Percentiles rank a stretch among this genome's conserved stretches.
phyloP scores from a whole-genome alignment of 2,113 vertebrate genomes.

The Cervus canadensis region DNA sequence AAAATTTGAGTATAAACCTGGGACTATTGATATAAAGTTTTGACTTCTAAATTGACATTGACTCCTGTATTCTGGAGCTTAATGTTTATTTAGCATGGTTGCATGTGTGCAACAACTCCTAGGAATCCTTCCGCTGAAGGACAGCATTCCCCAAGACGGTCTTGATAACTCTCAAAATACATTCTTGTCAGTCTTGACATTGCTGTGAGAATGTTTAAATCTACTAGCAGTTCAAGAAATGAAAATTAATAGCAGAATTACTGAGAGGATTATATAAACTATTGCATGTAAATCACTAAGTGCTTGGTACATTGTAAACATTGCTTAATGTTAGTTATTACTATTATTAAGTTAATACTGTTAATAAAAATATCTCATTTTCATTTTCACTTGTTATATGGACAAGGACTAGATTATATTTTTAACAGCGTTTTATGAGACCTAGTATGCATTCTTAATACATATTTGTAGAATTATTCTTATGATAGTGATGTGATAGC shows the following conservation, averaged over 20 bases:
- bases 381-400: background rate
- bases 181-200: background rate
- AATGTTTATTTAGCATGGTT: background rate
- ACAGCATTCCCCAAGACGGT: background rate
- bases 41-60: background rate
- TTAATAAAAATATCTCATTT: background rate
- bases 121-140: background rate
- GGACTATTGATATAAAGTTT: background rate
- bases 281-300: background rate
- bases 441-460: background rate
- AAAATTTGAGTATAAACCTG: background rate
- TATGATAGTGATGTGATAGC: background rate
- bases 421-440: background rate
- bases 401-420: background rate
- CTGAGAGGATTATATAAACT: background rate
- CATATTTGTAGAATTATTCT: background rate
- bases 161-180: background rate
- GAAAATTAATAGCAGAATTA: background rate
- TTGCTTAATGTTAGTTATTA: background rate
- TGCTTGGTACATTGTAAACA: background rate
- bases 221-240: background rate
- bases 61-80: background rate
- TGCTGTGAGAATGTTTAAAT: conserved; percentile 12
- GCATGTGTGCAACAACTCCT: background rate
- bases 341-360: background rate